Evolutionary conservation across 2,888 invertebrate species (phyloP), one percentile per base, ranked within the genome.

Genomic region (Cataglyphis altisquamis): DNA sequence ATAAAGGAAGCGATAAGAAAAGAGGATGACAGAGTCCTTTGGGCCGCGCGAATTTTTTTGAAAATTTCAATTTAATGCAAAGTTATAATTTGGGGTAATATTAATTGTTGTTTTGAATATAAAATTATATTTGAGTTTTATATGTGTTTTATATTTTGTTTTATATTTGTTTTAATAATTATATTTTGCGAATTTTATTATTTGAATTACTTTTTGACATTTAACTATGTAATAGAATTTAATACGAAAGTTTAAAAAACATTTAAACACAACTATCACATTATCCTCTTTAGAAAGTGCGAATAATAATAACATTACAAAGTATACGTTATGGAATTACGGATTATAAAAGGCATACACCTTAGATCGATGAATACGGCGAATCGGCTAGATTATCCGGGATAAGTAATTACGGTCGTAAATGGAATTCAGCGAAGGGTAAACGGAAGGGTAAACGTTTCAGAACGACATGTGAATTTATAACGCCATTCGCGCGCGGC

Each of bases 321-420:
- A 77, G 25, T 29, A 9, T n/a, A 10, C 45, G 5, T 72, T 25
- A 1, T n/a, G 4, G 25, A 4, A 36, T 63, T 25, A 29, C 39
- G n/a, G 55, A 77, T 77, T 55, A 45, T 6, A n/a, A 39, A 57
- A 12, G 12, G 41, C 0, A 21, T 68, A 29, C 9, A n/a, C 4
- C 25, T 25, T 39, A 36, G 36, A 60, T 80, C 78, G 62, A 72
- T 62, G 60, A 60, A 62, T 80, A 45, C 72, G 62, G 60, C 72
- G 36, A 60, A 57, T n/a, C 70, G 72, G 70, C 60, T 78, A 78
- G 70, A 78, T 78, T 78, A 78, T 78, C 72, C 39, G 57, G 57
- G 70, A 78, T 78, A 78, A 78, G 78, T 78, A 78, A 78, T 78
- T 78, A 78, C 39, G 45, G 78, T 78, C 72, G 60, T 78, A 78